phyloP scores from a whole-genome alignment of 2,797 vertebrate species.

The Tolypeutes matacus region DNA sequence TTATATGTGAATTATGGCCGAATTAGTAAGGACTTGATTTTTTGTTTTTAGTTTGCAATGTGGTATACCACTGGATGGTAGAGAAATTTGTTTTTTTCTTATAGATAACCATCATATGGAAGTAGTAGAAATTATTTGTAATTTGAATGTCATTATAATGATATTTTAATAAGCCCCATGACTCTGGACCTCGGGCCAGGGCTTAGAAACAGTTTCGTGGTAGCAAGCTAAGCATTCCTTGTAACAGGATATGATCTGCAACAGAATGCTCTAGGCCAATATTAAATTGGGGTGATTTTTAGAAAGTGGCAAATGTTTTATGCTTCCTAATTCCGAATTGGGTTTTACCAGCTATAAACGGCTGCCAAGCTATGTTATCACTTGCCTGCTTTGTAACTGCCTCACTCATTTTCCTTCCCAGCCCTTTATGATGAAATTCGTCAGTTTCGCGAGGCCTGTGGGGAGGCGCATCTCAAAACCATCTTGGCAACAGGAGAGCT shows the following conservation, averaged over 20 bases:
- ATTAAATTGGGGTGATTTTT: conserved; percentile 77
- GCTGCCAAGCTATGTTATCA: conserved; percentile 63
- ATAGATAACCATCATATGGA: background rate
- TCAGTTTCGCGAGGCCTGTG: conserved; percentile 94
- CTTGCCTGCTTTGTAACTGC: conserved; percentile 70
- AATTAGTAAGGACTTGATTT: conserved; percentile 23
- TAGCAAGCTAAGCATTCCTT: conserved; percentile 44
- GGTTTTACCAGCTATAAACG: conserved; percentile 52
- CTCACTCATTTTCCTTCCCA: conserved; percentile 81
- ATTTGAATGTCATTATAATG: conserved; percentile 61
- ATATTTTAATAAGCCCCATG: conserved; percentile 53
- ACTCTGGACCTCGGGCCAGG: conserved; percentile 14
- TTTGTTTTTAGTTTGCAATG: conserved; percentile 42
- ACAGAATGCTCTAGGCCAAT: conserved; percentile 60
- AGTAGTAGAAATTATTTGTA: conserved; percentile 56
- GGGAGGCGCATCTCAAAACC: conserved; percentile 96
- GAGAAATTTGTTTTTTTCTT: conserved; percentile 45
- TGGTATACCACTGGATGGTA: background rate
- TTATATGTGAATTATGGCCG: background rate
- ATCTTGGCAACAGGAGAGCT: conserved; percentile 97
- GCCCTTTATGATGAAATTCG: conserved; percentile 94
- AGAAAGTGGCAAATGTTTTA: conserved; percentile 79
- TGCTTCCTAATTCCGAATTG: conserved; percentile 73
- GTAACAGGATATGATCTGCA: conserved; percentile 31
- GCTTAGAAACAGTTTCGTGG: conserved; percentile 14